Evolutionary conservation across 2,888 invertebrate genomes (phyloP), one percentile per base, ranked within the genome.

Genomic region (Chydorus sphaericus): DNA sequence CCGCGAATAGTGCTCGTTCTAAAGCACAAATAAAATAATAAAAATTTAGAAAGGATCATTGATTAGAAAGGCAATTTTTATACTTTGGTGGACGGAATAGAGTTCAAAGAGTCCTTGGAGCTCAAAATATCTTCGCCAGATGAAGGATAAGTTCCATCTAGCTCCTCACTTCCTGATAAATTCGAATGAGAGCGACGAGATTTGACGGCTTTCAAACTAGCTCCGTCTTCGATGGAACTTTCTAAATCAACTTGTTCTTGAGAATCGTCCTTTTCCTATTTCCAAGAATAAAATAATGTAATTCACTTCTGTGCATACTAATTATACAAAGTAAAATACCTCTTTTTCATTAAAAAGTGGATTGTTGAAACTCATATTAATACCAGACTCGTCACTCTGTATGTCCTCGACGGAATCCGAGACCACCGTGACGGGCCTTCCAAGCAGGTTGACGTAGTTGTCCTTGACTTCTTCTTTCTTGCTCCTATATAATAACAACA

Each of bases 81-180:
- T 26, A 36, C 36, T 26, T 20, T 36, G 37, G 28, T 28, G 23
- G 53, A 53, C 3, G 33, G 48, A 7, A 55, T 48, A 33, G 55
- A 55, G 26, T 55, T 49, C n/a, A 55, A 36, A 6, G 55, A 55
- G 26, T 55, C 55, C 28, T 55, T 55, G 6, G 55, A 55, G 28
- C 55, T 49, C 18, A 55, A 26, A 48, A 49, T 48, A 20, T 55
- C 55, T 33, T 55, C 55, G 30, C 16, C n/a, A 16, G 55, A 55
- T 5, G 48, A 36, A 16, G 48, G 23, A n/a, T 44, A 44, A 20
- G 31, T 52, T 23, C 23, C 23, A 18, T 52, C 52, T 26, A 52
- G 14, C 16, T 39, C 39, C 16, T 36, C 36, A 37, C 52, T 52
- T 8, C 33, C 36, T 4, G 52, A 31, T n/a, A 52, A 16, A n/a